Evolutionary conservation across 2,113 vertebrate species (phyloP).

Genomic region (Phocoena sinus): DNA sequence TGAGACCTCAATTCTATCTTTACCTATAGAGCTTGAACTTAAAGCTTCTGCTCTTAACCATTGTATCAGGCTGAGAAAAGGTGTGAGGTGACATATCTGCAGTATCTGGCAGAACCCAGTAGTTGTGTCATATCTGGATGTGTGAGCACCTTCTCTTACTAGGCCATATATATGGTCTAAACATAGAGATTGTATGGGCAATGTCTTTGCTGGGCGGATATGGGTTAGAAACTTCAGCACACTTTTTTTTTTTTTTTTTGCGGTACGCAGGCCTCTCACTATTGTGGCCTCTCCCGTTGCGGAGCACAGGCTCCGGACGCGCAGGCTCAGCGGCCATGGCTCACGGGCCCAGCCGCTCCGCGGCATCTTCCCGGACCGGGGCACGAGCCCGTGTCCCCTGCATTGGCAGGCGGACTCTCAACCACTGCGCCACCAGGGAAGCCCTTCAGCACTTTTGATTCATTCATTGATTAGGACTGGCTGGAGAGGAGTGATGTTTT

Average conservation of each 20-base stretch:
- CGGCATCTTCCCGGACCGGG: rapidly evolving
- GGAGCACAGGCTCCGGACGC: too few relatives aligned
- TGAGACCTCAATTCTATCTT: background rate
- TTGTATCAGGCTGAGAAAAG: background rate
- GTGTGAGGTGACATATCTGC: background rate
- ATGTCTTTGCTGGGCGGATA: background rate
- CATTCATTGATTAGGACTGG: background rate
- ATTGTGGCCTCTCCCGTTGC: too few relatives aligned
- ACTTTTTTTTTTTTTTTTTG: too few relatives aligned
- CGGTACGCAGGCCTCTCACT: too few relatives aligned
- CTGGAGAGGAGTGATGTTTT: background rate
- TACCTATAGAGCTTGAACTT: background rate
- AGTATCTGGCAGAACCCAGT: background rate
- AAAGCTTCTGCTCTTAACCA: background rate
- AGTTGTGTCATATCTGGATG: background rate
- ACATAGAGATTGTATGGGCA: background rate
- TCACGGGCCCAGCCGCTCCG: too few relatives aligned
- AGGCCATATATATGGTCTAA: background rate
- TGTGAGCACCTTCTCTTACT: background rate
- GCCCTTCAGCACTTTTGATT: background rate
- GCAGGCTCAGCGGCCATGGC: too few relatives aligned
- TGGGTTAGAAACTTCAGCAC: background rate
- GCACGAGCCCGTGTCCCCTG: too few relatives aligned
- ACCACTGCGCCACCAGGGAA: too few relatives aligned
- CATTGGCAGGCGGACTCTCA: too few relatives aligned